Base-by-base conservation (phyloP, 2,888 invertebrate species). In the Anorthoa munda region DNA sequence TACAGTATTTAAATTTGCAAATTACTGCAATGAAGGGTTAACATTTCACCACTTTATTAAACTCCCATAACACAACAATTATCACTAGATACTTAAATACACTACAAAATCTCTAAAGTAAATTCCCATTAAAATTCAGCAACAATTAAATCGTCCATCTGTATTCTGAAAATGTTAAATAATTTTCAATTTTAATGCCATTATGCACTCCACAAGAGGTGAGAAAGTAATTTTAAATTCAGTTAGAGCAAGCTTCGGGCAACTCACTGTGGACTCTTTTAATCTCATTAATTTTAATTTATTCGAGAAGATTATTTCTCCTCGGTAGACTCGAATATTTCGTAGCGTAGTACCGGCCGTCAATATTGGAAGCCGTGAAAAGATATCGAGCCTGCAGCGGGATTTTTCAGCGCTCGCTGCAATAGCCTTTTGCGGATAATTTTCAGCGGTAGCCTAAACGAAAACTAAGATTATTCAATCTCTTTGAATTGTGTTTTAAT, bases 241-340 rank as follows among this genome's bases (percentile, higher is more conserved):
- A 94, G 93, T 94, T 92, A 92, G 89, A 92, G 91, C 90, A 86
- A 88, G 86, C 90, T 90, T 88, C 87, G 84, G 90, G 87, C 89
- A 89, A 90, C 90, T 84, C 90, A 89, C 91, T 89, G 88, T 90
- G 91, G 91, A 90, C 92, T 92, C 91, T 93, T 93, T 93, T 94
- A 95, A 95, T 95, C 95, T 95, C 92, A 95, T 95, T 95, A 94
- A 94, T 95, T 95, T 95, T 94, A 96, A 96, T 95, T 94, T 96
- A 95, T 95, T 95, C 95, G 85, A 89, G 88, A 85, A 91, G 94
- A 95, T 95, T 95, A 94, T 93, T 94, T 94, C 93, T 89, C 87
- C 90, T 90, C 85, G 88, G 91, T 86, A 92, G 92, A 89, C 85
- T 92, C 90, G 89, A 88, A 92, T 93, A 91, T 92, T 94, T 89